Conservation (phyloP, 1,140 invertebrate species). For the Pseudachorutes palmiensis region DNA sequence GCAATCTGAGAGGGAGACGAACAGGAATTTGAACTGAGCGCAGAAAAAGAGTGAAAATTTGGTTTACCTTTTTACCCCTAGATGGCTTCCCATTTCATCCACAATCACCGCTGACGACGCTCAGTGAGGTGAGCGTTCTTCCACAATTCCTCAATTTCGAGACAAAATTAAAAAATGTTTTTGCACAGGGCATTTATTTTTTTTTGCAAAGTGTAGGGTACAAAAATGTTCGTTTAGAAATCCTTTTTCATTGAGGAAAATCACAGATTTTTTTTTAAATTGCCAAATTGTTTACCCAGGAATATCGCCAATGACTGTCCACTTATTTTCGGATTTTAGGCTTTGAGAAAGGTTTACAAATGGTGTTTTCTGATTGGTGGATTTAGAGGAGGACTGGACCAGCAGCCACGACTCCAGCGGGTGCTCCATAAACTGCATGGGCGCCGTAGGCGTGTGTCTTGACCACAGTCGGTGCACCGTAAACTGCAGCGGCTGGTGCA, state of each 20-base stretch:
- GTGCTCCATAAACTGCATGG: slow-evolving; percentile 3
- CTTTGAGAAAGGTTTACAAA: background rate
- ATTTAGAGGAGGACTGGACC: slow-evolving; percentile 4
- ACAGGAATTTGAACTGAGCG: too few species aligned
- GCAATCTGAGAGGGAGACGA: too few species aligned
- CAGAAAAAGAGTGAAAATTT: too few species aligned
- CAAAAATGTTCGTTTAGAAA: background rate
- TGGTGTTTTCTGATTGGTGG: too few species aligned
- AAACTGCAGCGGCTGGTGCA: slow-evolving; percentile 11
- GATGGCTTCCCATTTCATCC: too few species aligned
- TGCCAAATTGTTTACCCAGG: background rate
- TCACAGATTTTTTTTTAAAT: background rate
- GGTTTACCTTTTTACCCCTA: too few species aligned
- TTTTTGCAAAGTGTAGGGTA: background rate
- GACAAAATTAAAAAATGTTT: too few species aligned
- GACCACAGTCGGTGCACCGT: too few species aligned
- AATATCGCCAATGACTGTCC: background rate
- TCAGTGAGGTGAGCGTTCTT: too few species aligned
- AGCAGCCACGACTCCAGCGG: slow-evolving; percentile 5
- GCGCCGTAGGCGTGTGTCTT: background rate
- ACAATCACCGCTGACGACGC: too few species aligned
- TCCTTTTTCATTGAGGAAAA: background rate
- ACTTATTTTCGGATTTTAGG: background rate
- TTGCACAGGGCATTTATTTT: too few species aligned
- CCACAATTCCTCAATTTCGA: too few species aligned